Conservation (phyloP, 2,888 invertebrate genomes). For the Maniola hyperantus region DNA sequence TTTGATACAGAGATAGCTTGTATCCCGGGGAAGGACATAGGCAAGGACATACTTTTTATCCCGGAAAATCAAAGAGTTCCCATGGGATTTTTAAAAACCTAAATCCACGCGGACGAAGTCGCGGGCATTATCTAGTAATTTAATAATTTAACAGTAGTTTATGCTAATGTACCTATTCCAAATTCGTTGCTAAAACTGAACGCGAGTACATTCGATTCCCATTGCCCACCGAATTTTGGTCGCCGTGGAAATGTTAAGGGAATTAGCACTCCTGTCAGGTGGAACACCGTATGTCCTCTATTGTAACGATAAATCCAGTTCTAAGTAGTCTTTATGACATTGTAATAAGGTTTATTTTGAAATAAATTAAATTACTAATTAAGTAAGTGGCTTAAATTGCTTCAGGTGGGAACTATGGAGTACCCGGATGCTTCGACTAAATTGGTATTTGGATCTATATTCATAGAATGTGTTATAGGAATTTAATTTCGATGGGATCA, state of each 20-base stretch:
- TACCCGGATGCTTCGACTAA: not conserved
- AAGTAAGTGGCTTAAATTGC: constrained; percentile 6
- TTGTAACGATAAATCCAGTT: not conserved
- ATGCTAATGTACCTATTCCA: no score
- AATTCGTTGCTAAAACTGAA: constrained; percentile 1
- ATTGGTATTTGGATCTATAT: constrained; percentile 2
- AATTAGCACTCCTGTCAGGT: constrained; percentile 11
- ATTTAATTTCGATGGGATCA: not conserved
- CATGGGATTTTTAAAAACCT: no score
- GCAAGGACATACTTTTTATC: no score
- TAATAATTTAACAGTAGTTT: no score
- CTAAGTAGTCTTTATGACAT: not conserved
- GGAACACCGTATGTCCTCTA: constrained; percentile 1
- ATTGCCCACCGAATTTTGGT: constrained; percentile 12
- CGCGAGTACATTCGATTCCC: constrained; percentile 11
- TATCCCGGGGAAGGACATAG: no score
- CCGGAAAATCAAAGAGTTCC: no score
- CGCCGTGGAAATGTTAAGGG: constrained; percentile 13
- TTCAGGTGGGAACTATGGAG: not conserved
- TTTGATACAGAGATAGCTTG: no score
- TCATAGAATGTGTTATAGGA: not conserved
- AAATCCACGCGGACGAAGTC: no score
- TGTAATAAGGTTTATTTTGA: constrained; percentile 12
- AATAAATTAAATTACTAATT: constrained; percentile 15
- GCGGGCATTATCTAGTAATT: no score